Evolutionary conservation across 2,113 vertebrate genomes (phyloP).

Genomic region (Azemiops feae): DNA sequence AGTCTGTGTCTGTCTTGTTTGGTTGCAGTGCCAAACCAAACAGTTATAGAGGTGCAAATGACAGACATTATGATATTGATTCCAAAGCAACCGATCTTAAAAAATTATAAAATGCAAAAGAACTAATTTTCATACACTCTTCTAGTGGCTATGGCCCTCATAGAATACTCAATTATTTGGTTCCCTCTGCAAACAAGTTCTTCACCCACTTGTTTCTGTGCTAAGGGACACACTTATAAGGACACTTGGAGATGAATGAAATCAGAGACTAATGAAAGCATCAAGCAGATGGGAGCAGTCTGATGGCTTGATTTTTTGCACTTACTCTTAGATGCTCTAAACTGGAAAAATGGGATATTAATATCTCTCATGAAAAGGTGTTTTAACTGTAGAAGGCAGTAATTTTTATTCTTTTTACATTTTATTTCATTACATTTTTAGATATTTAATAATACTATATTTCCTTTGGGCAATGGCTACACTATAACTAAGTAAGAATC

Average conservation of each 20-base stretch:
- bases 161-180: background rate
- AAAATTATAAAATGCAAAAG: background rate
- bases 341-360: background rate
- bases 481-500: background rate
- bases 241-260: background rate
- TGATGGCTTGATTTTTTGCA: background rate
- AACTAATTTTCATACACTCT: background rate
- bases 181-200: background rate
- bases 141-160: background rate
- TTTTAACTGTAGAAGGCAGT: background rate
- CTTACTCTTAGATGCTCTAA: background rate
- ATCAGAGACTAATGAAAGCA: background rate
- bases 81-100: background rate
- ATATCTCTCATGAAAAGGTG: background rate
- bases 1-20: no score
- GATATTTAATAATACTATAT: background rate
- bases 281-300: background rate
- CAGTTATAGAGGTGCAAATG: no score
- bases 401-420: slow-evolving; percentile 4
- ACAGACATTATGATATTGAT: background rate
- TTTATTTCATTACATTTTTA: background rate
- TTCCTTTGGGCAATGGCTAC: background rate
- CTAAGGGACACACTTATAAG: background rate
- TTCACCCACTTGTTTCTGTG: background rate
- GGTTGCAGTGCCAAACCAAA: no score